Percentiles rank a stretch among this genome's conserved stretches.
Evolutionary conservation across 1,140 invertebrate genomes (phyloP).

Genomic region (Eciton burchellii): DNA sequence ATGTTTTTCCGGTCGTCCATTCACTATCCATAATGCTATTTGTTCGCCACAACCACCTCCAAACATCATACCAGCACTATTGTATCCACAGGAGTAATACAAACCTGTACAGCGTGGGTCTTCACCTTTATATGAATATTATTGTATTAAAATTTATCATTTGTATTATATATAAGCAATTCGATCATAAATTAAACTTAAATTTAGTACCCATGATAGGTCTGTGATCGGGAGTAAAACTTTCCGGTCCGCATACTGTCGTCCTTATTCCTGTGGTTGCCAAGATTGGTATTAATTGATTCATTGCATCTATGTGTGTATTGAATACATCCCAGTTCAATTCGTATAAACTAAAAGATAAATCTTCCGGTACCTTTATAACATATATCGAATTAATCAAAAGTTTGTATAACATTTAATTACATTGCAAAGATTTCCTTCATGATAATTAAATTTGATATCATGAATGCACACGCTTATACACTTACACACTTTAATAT

Average conservation of each 20-base stretch:
- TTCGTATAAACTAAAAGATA: conserved; percentile 93
- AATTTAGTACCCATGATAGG: conserved; percentile 91
- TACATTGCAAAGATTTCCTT: not conserved
- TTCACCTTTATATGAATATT: conserved; percentile 83
- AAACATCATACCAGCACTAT: conserved; percentile 96
- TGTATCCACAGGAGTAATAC: conserved; percentile 95
- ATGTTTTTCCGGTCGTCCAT: conserved; percentile 92
- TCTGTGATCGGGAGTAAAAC: conserved; percentile 96
- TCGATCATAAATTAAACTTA: conserved; percentile 8
- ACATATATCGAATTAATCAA: conserved; percentile 10
- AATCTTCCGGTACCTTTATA: conserved; percentile 89
- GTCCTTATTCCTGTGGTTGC: conserved; percentile 92
- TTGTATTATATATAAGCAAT: not conserved
- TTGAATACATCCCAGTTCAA: conserved; percentile 94
- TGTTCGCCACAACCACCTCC: conserved; percentile 94
- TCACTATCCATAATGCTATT: conserved; percentile 93
- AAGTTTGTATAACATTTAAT: not conserved
- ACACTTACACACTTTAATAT: conserved; percentile 89
- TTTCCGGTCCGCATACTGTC: conserved; percentile 94
- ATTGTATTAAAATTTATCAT: conserved; percentile 2
- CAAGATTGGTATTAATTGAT: conserved; percentile 90
- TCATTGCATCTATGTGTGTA: conserved; percentile 90
- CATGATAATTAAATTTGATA: conserved; percentile 1
- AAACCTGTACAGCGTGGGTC: conserved; percentile 87
- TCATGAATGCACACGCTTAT: not conserved